phyloP scores from a whole-genome alignment of 92 coral and sea anemone species.

The Palythoa grandiflora region DNA sequence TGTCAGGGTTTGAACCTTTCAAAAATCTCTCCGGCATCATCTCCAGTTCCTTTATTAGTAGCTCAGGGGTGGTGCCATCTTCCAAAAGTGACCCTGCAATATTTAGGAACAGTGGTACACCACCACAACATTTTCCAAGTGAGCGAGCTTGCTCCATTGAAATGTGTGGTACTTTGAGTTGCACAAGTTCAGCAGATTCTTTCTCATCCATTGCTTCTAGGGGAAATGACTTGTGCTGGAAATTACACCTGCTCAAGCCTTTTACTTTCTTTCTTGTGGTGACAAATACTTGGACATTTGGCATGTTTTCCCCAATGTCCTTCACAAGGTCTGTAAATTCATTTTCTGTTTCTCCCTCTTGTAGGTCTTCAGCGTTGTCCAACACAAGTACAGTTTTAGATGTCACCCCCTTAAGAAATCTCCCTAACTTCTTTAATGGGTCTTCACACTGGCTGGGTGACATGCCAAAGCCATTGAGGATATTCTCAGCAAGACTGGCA shows the following conservation, averaged over 20 bases:
- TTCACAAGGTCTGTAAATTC: conserved; percentile 60
- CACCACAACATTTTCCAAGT: conserved; percentile 68
- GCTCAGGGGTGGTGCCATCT: conserved; percentile 25
- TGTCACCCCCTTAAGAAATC: conserved; percentile 15
- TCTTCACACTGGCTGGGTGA: conserved; percentile 25
- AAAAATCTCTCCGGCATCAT: conserved; percentile 47
- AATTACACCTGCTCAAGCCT: not conserved
- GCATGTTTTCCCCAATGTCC: conserved; percentile 53
- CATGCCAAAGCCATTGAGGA: conserved; percentile 45
- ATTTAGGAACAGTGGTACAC: conserved; percentile 73
- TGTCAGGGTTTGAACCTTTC: conserved; percentile 41
- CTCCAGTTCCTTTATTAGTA: conserved; percentile 54
- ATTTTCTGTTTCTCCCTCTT: conserved; percentile 23
- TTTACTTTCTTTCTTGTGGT: conserved; percentile 63
- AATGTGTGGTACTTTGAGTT: conserved; percentile 1
- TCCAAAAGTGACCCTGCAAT: conserved; percentile 57
- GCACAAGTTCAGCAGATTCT: conserved; percentile 18
- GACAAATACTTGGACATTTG: conserved; percentile 48
- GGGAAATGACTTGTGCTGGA: not conserved
- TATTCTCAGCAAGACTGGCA: conserved; percentile 44
- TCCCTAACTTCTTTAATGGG: conserved; percentile 52
- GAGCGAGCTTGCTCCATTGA: conserved; percentile 32
- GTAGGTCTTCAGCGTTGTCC: conserved; percentile 86
- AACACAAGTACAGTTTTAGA: conserved; percentile 62
- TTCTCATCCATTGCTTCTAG: not conserved